phyloP scores from a whole-genome alignment of 2,113 vertebrate genomes.

The Apteryx mantelli region DNA sequence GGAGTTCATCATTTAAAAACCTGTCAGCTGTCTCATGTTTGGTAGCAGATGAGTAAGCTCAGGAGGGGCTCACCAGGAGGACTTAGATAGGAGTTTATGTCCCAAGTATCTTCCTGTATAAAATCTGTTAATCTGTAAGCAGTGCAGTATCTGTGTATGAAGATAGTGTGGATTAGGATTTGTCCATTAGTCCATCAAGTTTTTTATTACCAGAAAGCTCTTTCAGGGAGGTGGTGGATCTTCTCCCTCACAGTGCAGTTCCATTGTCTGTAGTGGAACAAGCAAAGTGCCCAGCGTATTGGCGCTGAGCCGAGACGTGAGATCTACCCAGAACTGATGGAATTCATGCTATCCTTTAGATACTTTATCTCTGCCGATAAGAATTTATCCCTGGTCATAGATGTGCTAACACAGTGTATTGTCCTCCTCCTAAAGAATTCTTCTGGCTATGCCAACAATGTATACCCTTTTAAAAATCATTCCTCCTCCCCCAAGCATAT shows the following conservation, averaged over 20 bases:
- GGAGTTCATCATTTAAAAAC: slow-evolving; percentile 82
- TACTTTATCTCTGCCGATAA: not conserved
- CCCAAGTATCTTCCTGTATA: slow-evolving; percentile 48
- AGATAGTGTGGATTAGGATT: not conserved
- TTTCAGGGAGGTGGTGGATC: not conserved
- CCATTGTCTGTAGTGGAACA: not conserved
- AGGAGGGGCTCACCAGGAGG: slow-evolving; percentile 69
- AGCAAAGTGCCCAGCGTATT: not conserved
- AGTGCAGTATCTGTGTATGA: not conserved
- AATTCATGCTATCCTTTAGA: not conserved
- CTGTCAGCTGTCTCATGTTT: slow-evolving; percentile 79
- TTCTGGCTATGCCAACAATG: not conserved
- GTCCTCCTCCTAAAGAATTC: not conserved
- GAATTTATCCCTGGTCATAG: not conserved
- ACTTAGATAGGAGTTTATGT: slow-evolving; percentile 45
- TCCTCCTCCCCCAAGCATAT: not conserved
- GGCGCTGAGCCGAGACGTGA: not conserved
- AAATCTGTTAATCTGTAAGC: slow-evolving; percentile 24
- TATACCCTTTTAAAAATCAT: not conserved
- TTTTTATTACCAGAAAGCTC: not conserved
- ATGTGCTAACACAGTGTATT: not conserved
- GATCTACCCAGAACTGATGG: not conserved
- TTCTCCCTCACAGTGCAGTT: not conserved
- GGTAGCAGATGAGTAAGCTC: slow-evolving; percentile 69
- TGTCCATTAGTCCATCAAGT: not conserved